Conservation (phyloP, 2,797 vertebrate genomes). For the Syncerus caffer region DNA sequence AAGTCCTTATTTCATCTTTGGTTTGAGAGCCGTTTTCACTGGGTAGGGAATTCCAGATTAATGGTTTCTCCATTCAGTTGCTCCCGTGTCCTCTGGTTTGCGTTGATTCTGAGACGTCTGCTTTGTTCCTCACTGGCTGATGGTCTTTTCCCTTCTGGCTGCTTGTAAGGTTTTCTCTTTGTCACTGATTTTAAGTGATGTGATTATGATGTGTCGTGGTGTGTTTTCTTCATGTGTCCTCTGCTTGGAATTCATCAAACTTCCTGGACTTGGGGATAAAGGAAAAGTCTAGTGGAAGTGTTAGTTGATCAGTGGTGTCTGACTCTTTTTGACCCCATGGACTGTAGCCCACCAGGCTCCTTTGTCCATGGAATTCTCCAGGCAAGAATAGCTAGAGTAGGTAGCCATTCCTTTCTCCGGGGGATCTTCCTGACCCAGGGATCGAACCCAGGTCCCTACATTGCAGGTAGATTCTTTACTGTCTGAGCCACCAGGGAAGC, state of each 20-base stretch:
- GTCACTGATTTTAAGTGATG: neutral
- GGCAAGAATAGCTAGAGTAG: neutral
- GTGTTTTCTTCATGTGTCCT: neutral
- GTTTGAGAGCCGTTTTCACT: neutral
- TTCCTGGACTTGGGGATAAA: neutral
- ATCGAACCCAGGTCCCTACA: neutral
- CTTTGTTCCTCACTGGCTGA: neutral
- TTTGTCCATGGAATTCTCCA: neutral
- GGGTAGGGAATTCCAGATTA: neutral
- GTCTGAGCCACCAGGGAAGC: neutral
- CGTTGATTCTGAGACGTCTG: neutral
- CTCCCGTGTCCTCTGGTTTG: neutral
- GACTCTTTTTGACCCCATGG: neutral
- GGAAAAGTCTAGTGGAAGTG: neutral
- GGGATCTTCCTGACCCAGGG: neutral
- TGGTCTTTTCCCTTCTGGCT: neutral
- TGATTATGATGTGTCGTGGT: neutral
- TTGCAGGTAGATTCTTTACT: neutral
- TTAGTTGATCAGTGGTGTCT: neutral
- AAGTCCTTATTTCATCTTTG: neutral
- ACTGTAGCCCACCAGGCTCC: neutral
- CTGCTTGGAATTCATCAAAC: neutral
- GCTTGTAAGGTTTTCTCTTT: neutral
- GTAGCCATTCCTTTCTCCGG: neutral
- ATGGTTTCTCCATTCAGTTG: neutral